phyloP scores from a whole-genome alignment of 2,113 vertebrate genomes.

The Hippocampus mohnikei region DNA sequence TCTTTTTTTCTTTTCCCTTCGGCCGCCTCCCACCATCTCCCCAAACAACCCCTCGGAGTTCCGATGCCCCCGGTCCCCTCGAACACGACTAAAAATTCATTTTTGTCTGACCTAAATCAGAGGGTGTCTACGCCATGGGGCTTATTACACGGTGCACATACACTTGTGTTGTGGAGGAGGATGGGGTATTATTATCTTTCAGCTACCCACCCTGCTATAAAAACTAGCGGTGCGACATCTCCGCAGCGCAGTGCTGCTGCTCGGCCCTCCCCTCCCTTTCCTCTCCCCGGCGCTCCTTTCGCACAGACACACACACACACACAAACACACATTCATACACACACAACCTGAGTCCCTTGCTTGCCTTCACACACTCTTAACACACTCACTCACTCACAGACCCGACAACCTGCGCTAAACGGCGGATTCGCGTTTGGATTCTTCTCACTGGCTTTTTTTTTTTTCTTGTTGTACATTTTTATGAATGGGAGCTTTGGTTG shows the following conservation, averaged over 20 bases:
- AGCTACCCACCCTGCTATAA: constrained; percentile 84
- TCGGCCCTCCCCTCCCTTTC: constrained; percentile 67
- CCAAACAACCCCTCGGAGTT: constrained; percentile 66
- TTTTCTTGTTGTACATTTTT: constrained; percentile 41
- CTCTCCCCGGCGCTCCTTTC: constrained; percentile 51
- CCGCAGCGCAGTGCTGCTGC: constrained; percentile 74
- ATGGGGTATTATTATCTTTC: constrained; percentile 84
- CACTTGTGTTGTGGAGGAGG: constrained; percentile 85
- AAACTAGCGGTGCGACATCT: constrained; percentile 81
- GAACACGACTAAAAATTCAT: constrained; percentile 85
- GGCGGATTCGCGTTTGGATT: constrained; percentile 29
- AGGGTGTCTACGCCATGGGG: constrained; percentile 79
- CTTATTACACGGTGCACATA: constrained; percentile 81
- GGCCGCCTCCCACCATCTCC: constrained; percentile 52
- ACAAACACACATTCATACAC: constrained; percentile 20
- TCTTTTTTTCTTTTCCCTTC: constrained; percentile 44
- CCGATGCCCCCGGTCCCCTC: constrained; percentile 66
- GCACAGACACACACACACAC: constrained; percentile 60
- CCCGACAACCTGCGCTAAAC: constrained; percentile 48
- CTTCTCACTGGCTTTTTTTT: constrained; percentile 38
- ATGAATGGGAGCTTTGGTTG: constrained; percentile 66
- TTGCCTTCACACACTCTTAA: neutral
- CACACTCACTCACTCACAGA: constrained; percentile 44
- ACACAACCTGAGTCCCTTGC: neutral
- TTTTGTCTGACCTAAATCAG: constrained; percentile 82